phyloP scores from a whole-genome alignment of 2,113 vertebrate species.

The Elaphurus davidianus region DNA sequence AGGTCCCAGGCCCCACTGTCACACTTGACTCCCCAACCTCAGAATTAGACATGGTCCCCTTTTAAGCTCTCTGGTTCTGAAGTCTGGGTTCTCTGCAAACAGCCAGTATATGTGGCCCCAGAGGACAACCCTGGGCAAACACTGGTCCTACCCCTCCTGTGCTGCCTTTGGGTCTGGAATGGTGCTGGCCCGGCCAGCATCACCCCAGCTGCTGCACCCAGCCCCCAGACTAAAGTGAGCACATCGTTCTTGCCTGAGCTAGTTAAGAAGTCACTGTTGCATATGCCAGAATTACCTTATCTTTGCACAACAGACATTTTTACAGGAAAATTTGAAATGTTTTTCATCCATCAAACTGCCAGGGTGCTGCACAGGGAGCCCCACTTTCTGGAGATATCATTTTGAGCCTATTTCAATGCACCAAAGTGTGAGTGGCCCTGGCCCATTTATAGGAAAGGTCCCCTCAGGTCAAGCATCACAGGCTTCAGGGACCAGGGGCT shows the following conservation, averaged over 20 bases:
- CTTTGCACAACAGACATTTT: conserved; percentile 58
- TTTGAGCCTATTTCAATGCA: not conserved
- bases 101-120: not conserved
- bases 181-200: not conserved
- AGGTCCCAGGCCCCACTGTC: not conserved
- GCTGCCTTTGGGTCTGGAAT: not conserved
- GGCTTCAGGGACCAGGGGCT: not conserved
- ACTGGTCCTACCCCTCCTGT: not conserved
- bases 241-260: not conserved
- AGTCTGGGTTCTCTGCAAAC: not conserved
- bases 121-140: not conserved
- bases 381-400: not conserved
- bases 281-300: conserved; percentile 59
- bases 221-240: not conserved
- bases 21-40: too few relatives aligned
- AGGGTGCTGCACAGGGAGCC: not conserved
- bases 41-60: accelerated
- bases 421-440: not conserved
- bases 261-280: not conserved
- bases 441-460: not conserved
- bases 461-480: not conserved
- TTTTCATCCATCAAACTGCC: conserved; percentile 36
- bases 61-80: not conserved
- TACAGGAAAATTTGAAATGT: conserved; percentile 40
- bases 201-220: not conserved